Evolutionary conservation across 2,113 vertebrate species (phyloP).

Genomic region (Alligator sinensis): DNA sequence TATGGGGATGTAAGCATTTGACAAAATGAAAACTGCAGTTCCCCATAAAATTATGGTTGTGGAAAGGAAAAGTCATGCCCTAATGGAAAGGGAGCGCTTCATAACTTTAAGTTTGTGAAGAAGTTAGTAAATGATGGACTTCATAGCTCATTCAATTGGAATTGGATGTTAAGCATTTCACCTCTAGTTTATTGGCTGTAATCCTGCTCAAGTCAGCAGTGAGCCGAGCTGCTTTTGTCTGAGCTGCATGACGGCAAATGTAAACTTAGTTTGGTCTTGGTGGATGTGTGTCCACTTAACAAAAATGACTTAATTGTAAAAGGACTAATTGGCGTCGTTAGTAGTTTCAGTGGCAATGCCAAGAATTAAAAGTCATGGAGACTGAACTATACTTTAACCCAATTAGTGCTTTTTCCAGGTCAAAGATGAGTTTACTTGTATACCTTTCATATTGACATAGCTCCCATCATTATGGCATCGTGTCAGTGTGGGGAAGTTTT

Average conservation of each 20-base stretch:
- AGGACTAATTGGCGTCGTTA: neutral
- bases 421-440: neutral
- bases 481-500: neutral
- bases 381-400: neutral
- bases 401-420: neutral
- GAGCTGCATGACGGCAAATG: neutral
- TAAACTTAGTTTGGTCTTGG: neutral
- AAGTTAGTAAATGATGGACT: neutral
- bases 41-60: neutral
- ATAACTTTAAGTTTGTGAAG: neutral
- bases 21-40: constrained; percentile 59
- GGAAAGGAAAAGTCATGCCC: neutral
- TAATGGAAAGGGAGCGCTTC: accelerated
- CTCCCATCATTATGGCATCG: neutral
- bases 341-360: neutral
- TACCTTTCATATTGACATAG: neutral
- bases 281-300: neutral
- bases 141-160: neutral
- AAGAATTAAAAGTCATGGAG: neutral
- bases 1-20: constrained; percentile 8
- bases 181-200: neutral
- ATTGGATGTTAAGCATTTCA: neutral
- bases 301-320: neutral
- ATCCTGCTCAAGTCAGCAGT: neutral
- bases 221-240: neutral